Base-by-base conservation (phyloP, 2,888 invertebrate species). In the Apoda limacodes region DNA sequence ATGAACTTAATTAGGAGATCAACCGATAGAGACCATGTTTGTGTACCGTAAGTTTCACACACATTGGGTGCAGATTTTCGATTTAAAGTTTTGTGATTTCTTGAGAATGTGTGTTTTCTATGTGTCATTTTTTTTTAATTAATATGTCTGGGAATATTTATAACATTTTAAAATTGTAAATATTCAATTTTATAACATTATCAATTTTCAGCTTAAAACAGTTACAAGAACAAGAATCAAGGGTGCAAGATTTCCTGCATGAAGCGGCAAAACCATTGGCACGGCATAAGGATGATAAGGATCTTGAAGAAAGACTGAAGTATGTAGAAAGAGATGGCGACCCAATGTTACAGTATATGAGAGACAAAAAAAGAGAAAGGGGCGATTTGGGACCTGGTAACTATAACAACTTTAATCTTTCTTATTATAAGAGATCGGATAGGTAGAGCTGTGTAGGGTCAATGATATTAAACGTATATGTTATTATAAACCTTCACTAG, bases 251-350 rank as follows among this genome's bases (percentile, higher is more conserved):
- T n/a, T 90, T 88, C 50, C 55, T 90, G 1, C 87, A 93, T 47
- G 97, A 97, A 60, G 89, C 93, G 53, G 83, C 85, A 13, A 98
- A 98, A 59, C 98, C 98, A 0, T 64, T 99, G 29, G 96, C 98
- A 0, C 82, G 98, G 15, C 92, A 93, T 59, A 88, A 86, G 3
- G 91, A 93, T 49, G 98, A 99, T 58, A 84, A 82, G 13, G 98
- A 98, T 63, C 69, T 98, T 50, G 97, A 99, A 50, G 78, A 78
- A 2, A 83, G 86, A 50, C 66, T 96, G 17, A 88, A 86, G 30
- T 85, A 87, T 4, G 83, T 88, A 38, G 89, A 93, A 44, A 81
- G 92, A 32, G 89, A 86, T 1, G 98, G 93, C 1, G 98, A 99
- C 76, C 98, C 98, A 0, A 98, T 98, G 98, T 68, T 95, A 33